Base-by-base conservation (phyloP, 2,113 vertebrate genomes). In the Cromileptes altivelis region DNA sequence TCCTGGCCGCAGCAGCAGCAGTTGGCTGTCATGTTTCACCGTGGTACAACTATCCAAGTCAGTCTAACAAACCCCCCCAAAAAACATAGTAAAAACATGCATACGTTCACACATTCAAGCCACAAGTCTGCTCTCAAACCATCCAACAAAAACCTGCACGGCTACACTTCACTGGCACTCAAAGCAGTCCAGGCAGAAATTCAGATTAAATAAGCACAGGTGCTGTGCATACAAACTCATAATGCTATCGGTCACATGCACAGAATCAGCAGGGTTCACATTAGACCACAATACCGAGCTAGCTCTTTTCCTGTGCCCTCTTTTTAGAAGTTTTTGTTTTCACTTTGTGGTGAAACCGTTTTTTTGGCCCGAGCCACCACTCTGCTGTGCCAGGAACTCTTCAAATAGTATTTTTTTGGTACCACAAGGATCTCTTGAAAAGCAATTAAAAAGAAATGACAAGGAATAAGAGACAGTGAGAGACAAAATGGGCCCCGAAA, bases 391-490 rank as follows among this genome's bases (percentile, higher is more conserved):
- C 92, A 91, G 74, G 74, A 87, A 85, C 68, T 86, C 81, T 90
- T 85, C 78, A 90, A 93, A 94, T 84, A 84, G 80, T 91, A 85
- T 81, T 77, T 90, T 85, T 87, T 71, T 37, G 33, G 68, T 70
- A 77, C 88, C 83, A 53, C 86, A 90, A 79, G 55, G 73, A 85
- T 79, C 69, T 85, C 91, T 94, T 95, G 90, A 93, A 94, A 95
- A 93, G 80, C 65, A 85, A 91, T 95, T 90, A 85, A 85, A 93
- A 90, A 62, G 63, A 84, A 91, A 90, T 87, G 79, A 90, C 82
- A 82, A 73, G 90, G 81, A 91, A 80, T 70, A 81, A 76, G 40
- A 91, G 81, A 91, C 70, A 90, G 74, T 69, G 45, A 75, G 71
- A 85, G 72, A 85, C 70, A 82, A 86, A 90, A 78, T 55, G 57